Percentiles rank a stretch among this genome's conserved stretches.
These are phyloP conservation scores for Oceanites oceanicus DNA, from an alignment of 2,113 vertebrate genomes.

Conservation along the genomic window DNA sequence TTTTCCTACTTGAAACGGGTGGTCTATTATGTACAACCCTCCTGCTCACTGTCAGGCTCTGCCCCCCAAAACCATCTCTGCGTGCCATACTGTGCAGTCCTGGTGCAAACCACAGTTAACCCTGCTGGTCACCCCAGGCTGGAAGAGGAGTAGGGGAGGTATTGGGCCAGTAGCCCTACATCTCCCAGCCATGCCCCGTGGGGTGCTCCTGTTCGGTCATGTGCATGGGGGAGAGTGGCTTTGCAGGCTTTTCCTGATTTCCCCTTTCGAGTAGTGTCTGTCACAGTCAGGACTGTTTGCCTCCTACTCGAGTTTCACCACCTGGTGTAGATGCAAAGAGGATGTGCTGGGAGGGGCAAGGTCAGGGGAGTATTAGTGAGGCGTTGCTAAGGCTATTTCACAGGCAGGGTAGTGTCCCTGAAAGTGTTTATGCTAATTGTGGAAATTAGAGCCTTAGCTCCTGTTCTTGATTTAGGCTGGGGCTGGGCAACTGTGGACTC, in stretches of 20 bases:
- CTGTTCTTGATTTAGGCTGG: neutral
- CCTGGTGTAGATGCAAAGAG: neutral
- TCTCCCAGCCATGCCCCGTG: neutral
- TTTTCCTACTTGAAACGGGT: neutral
- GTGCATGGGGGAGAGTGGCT: neutral
- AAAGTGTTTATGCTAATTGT: neutral
- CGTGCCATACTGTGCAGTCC: neutral
- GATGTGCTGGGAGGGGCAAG: constrained; percentile 50
- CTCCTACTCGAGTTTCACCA: constrained; percentile 4
- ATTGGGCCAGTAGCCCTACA: neutral
- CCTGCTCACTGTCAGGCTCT: neutral
- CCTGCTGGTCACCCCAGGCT: neutral
- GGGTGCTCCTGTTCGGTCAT: neutral
- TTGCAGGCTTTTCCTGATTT: neutral
- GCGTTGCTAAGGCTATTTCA: constrained; percentile 14
- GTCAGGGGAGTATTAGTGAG: neutral
- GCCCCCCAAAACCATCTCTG: neutral
- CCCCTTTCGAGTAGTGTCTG: neutral
- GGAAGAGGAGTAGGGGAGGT: neutral
- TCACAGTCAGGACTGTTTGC: neutral
- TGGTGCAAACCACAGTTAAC: neutral
- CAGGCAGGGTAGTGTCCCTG: neutral
- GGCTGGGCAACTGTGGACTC: neutral
- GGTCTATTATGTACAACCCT: neutral
- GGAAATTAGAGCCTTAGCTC: neutral